Evolutionary conservation across 2,113 vertebrate species (phyloP), one percentile per base, ranked within the genome.

Genomic region (Neodontobutis hainanensis): DNA sequence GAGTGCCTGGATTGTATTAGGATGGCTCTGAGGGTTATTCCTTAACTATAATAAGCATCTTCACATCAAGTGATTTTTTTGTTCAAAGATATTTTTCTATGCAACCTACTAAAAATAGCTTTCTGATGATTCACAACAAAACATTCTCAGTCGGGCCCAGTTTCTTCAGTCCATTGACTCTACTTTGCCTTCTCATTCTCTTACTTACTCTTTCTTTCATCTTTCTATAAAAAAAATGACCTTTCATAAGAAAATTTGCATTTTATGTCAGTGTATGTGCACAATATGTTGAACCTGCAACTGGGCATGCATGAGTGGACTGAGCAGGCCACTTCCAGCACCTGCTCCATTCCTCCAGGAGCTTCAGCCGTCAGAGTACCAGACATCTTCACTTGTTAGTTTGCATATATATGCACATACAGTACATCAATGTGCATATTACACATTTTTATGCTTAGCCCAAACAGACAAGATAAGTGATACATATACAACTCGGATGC

Each of bases 241-340:
- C 73, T 59, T 14, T 43, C 11, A 27, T 38, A 19, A 9, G 11
- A 35, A 63, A 45, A 65, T 55, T 53, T 69, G 36, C 38, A 59
- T 12, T 40, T 15, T 42, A 53, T 78, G 48, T 89, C 85, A 14
- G 11, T 35, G 32, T 93, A 92, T 94, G 92, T 93, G 94, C 89
- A 93, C 93, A 93, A 93, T 94, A 94, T 92, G 94, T 95, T 95
- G 95, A 95, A 94, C 95, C 95, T 94, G 94, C 95, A 95, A 95
- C 94, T 92, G 92, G 92, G 92, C 93, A 91, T 91, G 93, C 57
- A 43, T 15, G 9, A 61, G 27, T 2, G 36, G 12, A 36, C 38
- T 45, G 2, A 34, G 32, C 50, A 8, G 47, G 27, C 65, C 71
- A 32, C 61, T 57, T 27, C 38, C 35, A 60, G 1, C 16, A 38